Evolutionary conservation across 2,797 vertebrate genomes (phyloP).

Genomic region (Linurgus olivaceus): DNA sequence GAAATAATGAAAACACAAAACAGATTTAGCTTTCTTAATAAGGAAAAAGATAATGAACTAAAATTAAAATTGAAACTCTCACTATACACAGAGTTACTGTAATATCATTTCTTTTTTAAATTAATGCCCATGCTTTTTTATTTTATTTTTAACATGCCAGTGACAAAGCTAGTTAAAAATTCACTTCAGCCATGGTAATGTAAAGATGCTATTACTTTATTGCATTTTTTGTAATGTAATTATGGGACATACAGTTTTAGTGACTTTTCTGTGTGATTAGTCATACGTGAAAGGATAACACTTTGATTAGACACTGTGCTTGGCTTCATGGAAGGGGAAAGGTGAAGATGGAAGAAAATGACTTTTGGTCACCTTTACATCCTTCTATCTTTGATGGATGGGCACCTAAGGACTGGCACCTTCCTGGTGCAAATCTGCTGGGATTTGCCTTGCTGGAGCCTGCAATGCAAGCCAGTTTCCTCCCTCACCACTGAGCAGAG

Average conservation of each 20-base stretch:
- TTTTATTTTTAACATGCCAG: conserved; percentile 52
- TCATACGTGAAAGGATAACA: background rate
- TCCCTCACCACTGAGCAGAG: rapidly evolving
- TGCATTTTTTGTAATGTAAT: conserved; percentile 11
- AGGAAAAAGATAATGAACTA: conserved; percentile 81
- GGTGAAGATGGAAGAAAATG: background rate
- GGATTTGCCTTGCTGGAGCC: background rate
- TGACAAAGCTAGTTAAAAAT: conserved; percentile 28
- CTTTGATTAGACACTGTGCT: background rate
- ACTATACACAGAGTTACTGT: conserved; percentile 57
- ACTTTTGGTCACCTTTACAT: background rate
- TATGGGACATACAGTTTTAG: background rate
- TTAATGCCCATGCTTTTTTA: conserved; percentile 46
- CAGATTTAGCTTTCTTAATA: conserved; percentile 83
- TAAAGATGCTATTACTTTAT: background rate
- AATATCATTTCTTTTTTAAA: conserved; percentile 69
- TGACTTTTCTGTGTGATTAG: conserved; percentile 5
- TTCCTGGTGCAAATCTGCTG: background rate
- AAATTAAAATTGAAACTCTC: conserved; percentile 81
- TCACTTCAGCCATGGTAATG: background rate
- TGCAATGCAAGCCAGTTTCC: background rate
- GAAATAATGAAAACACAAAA: conserved; percentile 85
- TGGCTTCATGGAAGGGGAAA: background rate
- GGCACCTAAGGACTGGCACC: background rate
- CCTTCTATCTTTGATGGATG: background rate